Evolutionary conservation across 2,113 vertebrate species (phyloP), one percentile per base, ranked within the genome.

Genomic region (Leiothrix lutea): DNA sequence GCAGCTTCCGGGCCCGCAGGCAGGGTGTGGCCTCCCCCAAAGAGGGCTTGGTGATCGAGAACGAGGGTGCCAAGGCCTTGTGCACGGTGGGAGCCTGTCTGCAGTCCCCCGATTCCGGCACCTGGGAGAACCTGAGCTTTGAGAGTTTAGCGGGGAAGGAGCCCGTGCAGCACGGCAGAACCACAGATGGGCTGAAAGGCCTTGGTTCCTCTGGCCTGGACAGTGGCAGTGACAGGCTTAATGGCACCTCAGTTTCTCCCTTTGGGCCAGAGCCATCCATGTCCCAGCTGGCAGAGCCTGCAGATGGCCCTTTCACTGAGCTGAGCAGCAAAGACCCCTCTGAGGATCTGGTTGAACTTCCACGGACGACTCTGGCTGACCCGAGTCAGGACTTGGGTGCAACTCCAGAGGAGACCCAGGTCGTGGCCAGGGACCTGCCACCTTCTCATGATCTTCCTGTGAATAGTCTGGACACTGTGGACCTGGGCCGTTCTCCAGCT

Each of bases 21-120:
- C 92, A 97, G 73, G 97, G 94, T 4, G 72, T 7, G 20, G 24
- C 70, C 16, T 69, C 75, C 25, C 66, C 50, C 47, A 92, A 75
- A 33, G 90, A 96, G 90, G 97, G 84, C 90, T 89, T 94, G 74
- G 97, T 93, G 95, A 96, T 94, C 8, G 98, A 97, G 80, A 97
- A 94, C 1, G 98, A 98, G 80, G 95, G 78, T 2, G 77, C 96
- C 9, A 91, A 77, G 56, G 81, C 95, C 62, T 95, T 97, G 58
- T 97, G 93, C 81, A 94, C 95, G 1, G 74, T 92, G 29, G 62
- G 97, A 80, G 57, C 95, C 16, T 61, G 97, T 80, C 64, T 96
- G 92, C 75, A 91, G 75, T 97, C 95, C 36, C 83, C 95, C 2
- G 97, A 98, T 86, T 94, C 97, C 23, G 93, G 94, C 77, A 82